Percentiles rank a stretch among this genome's conserved stretches.
phyloP scores from a whole-genome alignment of 2,113 vertebrate species.

The Junco hyemalis region DNA sequence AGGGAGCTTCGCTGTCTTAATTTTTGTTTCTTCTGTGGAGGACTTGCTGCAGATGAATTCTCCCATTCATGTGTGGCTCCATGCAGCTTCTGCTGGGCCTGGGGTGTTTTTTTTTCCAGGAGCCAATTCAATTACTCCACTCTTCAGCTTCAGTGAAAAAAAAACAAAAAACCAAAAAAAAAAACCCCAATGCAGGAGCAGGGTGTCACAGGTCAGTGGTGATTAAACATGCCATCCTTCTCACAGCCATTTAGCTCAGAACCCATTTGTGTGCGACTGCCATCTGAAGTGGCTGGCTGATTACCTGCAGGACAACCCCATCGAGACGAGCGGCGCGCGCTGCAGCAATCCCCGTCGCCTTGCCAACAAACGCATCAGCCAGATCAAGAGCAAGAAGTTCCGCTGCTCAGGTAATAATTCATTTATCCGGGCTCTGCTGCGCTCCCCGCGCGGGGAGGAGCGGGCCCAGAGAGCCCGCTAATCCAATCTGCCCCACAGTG shows the following conservation, averaged over 20 bases:
- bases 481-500: constrained; percentile 77
- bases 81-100: constrained; percentile 22
- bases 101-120: neutral
- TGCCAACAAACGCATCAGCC: constrained; percentile 98
- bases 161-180: neutral
- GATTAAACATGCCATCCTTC: constrained; percentile 69
- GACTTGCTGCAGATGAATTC: neutral
- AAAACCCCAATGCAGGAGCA: neutral
- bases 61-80: constrained; percentile 13
- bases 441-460: constrained; percentile 56
- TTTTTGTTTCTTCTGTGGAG: neutral
- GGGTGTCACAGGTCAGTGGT: constrained; percentile 51
- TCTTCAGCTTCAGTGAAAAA: neutral
- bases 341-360: constrained; percentile 95
- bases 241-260: constrained; percentile 95
- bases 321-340: constrained; percentile 97
- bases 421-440: constrained; percentile 66
- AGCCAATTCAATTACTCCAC: constrained; percentile 46
- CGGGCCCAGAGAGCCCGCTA: constrained; percentile 73
- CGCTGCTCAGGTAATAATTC: constrained; percentile 98
- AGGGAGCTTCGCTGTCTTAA: neutral
- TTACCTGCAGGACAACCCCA: constrained; percentile 97
- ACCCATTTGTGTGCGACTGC: constrained; percentile 99
- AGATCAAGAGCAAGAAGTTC: constrained; percentile 99
- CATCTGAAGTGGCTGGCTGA: constrained; percentile 99